A percentile compares a stretch with the other conserved stretches of the same genome.
Conservation (phyloP, 2,888 invertebrate species). For the Digitonthophagus gazella region DNA sequence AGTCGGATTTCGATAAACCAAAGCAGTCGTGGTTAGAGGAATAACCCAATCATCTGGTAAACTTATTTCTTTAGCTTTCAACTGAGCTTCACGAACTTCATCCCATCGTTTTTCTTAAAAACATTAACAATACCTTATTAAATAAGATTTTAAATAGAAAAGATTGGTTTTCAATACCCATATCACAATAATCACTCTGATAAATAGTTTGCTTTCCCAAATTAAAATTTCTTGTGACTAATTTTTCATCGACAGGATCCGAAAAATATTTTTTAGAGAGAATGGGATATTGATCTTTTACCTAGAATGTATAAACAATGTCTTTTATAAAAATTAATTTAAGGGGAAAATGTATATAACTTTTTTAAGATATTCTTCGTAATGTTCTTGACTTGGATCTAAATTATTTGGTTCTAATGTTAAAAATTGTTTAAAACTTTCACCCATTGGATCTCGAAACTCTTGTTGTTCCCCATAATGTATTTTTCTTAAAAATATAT, state of each 20-base stretch:
- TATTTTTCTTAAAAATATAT: neutral
- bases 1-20: conserved; percentile 20
- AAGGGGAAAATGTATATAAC: neutral
- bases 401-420: conserved; percentile 8
- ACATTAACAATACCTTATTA: neutral
- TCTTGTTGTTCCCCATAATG: conserved; percentile 10
- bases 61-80: neutral
- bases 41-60: conserved; percentile 19
- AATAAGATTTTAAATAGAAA: neutral
- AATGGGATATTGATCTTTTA: conserved; percentile 22
- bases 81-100: neutral
- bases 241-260: conserved; percentile 6
- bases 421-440: conserved; percentile 21
- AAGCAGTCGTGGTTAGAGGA: conserved; percentile 18
- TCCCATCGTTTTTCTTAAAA: neutral
- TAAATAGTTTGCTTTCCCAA: conserved; percentile 23
- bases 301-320: conserved; percentile 3
- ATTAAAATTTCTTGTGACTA: conserved; percentile 12
- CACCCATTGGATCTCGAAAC: conserved; percentile 22
- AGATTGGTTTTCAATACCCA: conserved; percentile 4
- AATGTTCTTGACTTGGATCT: conserved; percentile 17
- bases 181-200: conserved; percentile 26
- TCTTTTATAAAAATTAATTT: neutral
- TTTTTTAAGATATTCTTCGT: conserved; percentile 21
- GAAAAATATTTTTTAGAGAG: conserved; percentile 19